These are phyloP conservation scores for Sminthurides aquaticus DNA, from an alignment of 2,888 invertebrate species.

Conservation along the genomic window DNA sequence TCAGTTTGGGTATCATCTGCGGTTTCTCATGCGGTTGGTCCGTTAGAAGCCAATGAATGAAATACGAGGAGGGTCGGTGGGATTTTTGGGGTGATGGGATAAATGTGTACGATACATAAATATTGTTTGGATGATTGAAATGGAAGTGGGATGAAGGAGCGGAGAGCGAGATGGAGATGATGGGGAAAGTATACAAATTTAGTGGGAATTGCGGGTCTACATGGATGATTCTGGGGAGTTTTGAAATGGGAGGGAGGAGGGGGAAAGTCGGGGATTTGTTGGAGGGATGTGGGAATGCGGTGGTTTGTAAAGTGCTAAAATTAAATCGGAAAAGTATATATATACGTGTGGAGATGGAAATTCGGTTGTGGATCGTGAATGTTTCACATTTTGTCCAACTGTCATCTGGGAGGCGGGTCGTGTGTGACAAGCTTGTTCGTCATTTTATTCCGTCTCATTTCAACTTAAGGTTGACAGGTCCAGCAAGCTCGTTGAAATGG, in stretches of 20 bases:
- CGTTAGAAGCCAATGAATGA: too few species aligned
- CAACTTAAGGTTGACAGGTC: constrained; percentile 38
- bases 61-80: too few species aligned
- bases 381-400: constrained; percentile 27
- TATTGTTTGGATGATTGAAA: too few species aligned
- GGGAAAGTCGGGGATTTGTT: background rate
- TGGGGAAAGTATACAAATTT: too few species aligned
- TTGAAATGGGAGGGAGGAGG: background rate
- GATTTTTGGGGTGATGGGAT: too few species aligned
- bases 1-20: too few species aligned
- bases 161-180: too few species aligned
- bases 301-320: background rate
- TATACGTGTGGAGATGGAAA: constrained; percentile 9
- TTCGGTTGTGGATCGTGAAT: constrained; percentile 14
- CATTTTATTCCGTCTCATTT: constrained; percentile 20
- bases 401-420: constrained; percentile 40
- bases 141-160: too few species aligned
- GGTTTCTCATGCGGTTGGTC: too few species aligned
- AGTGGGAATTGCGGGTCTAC: too few species aligned
- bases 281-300: background rate
- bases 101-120: too few species aligned
- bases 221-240: too few species aligned
- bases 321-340: constrained; percentile 1
- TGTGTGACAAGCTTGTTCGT: constrained; percentile 24
- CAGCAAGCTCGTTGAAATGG: constrained; percentile 41